Base-by-base conservation (phyloP, 2,888 invertebrate genomes). In the Pycnomerus fuliginosus region DNA sequence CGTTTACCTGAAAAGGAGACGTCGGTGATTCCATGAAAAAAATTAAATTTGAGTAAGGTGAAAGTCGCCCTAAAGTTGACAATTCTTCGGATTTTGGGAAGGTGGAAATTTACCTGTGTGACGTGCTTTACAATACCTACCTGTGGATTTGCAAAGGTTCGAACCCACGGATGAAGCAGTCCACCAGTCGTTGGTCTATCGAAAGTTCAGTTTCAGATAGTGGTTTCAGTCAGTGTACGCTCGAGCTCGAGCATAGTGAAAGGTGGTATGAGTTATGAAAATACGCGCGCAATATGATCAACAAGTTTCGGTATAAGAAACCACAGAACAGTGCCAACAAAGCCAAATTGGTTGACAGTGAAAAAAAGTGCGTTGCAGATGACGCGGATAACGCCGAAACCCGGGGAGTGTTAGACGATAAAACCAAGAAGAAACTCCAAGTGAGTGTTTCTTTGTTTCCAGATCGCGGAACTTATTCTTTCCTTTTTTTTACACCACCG, bases 241-340 rank as follows among this genome's bases (percentile, higher is more conserved):
- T 39, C 27, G 24, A 11, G 45, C 53, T 48, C 38, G 51, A 50
- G 34, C 50, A 44, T 42, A 55, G 56, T 49, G 58, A 53, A 54
- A 56, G 54, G 59, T 55, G 55, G 36, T 16, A 29, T 39, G 20
- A 16, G 33, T 22, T 11, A 10, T 33, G 16, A 31, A 31, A 16
- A 32, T 20, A 33, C 16, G 14, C 12, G 23, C 16, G 11, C 44
- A 53, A 45, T 34, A 69, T 70, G 67, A 71, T 71, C 51, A 70
- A 69, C 54, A 71, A 71, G 55, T 71, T 71, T 50, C 61, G 71
- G 29, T 71, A 71, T 51, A 67, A 63, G 52, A 71, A 69, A 52
- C 70, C 70, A n/a, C 53, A 38, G 14, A 17, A 16, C 11, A 15
- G 41, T 30, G 29, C 44, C 31, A 14, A 27, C 17, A 35, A 35